Evolutionary conservation across 2,797 vertebrate species (phyloP), one percentile per base, ranked within the genome.

Genomic region (Aratinga solstitialis): DNA sequence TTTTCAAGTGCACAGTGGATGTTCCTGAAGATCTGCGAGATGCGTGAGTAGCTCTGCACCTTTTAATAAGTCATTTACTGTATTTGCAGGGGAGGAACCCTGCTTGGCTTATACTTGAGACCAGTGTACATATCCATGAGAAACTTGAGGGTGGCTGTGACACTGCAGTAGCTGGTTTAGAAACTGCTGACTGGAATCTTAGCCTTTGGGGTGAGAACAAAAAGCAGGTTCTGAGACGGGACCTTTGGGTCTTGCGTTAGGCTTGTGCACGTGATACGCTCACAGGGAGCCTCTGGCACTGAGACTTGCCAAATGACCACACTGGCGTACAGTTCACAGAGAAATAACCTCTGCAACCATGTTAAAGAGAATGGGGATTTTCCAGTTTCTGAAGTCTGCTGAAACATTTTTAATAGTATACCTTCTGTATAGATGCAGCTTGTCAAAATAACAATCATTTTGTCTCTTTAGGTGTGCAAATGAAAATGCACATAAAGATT

Each of bases 401-500:
- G 38, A 84, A 65, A 34, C 2, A 3, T 51, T 84, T 11, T 66
- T 50, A 17, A 9, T 62, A 13, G 8, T 76, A 5, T 1, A 3
- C 23, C 20, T 30, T 79, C 11, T n/a, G 38, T 81, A 72, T 61
- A 72, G 32, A 42, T 91, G 53, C 26, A 63, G 48, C 65, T 68
- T 79, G 24, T 45, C 93, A 88, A 86, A 76, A 17, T 94, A 85
- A 94, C 27, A 43, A 21, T 75, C 2, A 4, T 87, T 96, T 91
- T 75, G 62, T 97, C 93, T 97, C 36, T 74, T 38, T 94, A 99
- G 99, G 93, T 99, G 99, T 98, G 98, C 99, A 97, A 98, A 93
- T 96, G 99, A 99, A 94, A 98, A 98, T 19, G 99, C 99, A 50
- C 99, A 99, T 97, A 99, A 99, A 97, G 99, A 99, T 90, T 99